A percentile compares a stretch with the other conserved stretches of the same genome.
Conservation (phyloP, 2,888 invertebrate genomes). For the Lamellibrachia columna region DNA sequence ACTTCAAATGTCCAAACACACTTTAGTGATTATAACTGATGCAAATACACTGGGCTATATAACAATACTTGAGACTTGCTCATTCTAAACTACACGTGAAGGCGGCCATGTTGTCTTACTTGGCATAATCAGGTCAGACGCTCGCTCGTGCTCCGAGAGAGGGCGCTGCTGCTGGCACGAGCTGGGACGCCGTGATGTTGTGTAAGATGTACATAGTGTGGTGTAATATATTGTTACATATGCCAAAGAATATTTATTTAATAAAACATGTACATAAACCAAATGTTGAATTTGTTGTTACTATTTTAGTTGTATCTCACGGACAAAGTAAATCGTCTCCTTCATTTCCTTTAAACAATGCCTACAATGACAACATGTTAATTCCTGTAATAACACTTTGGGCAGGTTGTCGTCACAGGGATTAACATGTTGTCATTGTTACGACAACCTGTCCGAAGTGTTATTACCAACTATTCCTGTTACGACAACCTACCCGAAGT, state of each 20-base stretch:
- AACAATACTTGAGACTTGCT: background rate
- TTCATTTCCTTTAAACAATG: too few relatives aligned
- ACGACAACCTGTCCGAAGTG: too few relatives aligned
- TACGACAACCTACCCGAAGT: too few relatives aligned
- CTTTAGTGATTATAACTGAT: background rate
- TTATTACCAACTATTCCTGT: too few relatives aligned
- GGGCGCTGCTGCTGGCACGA: background rate
- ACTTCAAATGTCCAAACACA: background rate
- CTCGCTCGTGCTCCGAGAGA: background rate
- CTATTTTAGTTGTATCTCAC: background rate
- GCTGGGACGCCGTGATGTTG: background rate
- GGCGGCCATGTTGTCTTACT: background rate
- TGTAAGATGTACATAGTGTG: background rate
- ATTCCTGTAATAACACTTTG: too few relatives aligned
- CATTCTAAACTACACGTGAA: background rate
- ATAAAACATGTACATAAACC: slow-evolving; percentile 16
- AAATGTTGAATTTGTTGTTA: background rate
- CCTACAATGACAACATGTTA: too few relatives aligned
- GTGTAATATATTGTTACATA: slow-evolving; percentile 16
- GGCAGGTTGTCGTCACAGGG: too few relatives aligned
- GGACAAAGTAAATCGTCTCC: too few relatives aligned
- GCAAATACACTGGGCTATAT: background rate
- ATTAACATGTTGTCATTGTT: too few relatives aligned
- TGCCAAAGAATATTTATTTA: slow-evolving; percentile 16
- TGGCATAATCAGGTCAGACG: background rate